These are phyloP conservation scores for Limnodromus scolopaceus DNA, from an alignment of 2,797 vertebrate species.

Conservation along the genomic window DNA sequence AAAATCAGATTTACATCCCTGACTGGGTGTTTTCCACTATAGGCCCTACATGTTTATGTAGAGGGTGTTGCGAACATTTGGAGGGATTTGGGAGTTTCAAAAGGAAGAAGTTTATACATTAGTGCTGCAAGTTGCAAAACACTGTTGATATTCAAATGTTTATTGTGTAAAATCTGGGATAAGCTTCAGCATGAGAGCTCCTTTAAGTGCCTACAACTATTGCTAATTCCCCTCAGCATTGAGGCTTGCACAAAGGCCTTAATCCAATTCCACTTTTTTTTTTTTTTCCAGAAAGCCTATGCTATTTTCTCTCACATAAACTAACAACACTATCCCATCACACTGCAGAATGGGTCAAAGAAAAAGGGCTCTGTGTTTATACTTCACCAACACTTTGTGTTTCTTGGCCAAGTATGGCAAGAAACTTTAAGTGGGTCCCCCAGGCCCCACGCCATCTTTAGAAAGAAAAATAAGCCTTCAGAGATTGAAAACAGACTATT, in stretches of 20 bases:
- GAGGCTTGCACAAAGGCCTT: slow-evolving; percentile 97
- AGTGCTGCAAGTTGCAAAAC: slow-evolving; percentile 99
- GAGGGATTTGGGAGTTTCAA: slow-evolving; percentile 91
- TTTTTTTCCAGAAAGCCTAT: slow-evolving; percentile 93
- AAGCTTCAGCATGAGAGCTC: slow-evolving; percentile 99
- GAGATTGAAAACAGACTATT: slow-evolving; percentile 81
- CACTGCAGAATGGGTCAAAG: slow-evolving; percentile 94
- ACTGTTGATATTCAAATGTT: slow-evolving; percentile 99
- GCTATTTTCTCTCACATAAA: slow-evolving; percentile 99
- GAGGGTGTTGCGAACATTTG: slow-evolving; percentile 85
- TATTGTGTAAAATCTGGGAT: slow-evolving; percentile 99
- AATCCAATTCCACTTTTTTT: slow-evolving; percentile 99
- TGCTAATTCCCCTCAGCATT: slow-evolving; percentile 99
- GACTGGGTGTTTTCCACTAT: slow-evolving; percentile 72
- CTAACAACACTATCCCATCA: slow-evolving; percentile 99
- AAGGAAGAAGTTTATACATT: slow-evolving; percentile 99
- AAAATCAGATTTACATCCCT: slow-evolving; percentile 60
- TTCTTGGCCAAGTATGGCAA: slow-evolving; percentile 92
- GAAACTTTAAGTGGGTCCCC: slow-evolving; percentile 95
- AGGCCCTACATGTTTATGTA: slow-evolving; percentile 82
- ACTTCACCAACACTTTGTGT: slow-evolving; percentile 95
- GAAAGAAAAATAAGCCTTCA: slow-evolving; percentile 86
- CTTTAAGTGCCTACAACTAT: slow-evolving; percentile 99
- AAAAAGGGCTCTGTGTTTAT: slow-evolving; percentile 96
- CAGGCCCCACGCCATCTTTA: slow-evolving; percentile 89